A percentile compares a stretch with the other conserved stretches of the same genome.
These are phyloP conservation scores for Agapostemon virescens DNA, from an alignment of 2,888 invertebrate species.

Conservation along the genomic window DNA sequence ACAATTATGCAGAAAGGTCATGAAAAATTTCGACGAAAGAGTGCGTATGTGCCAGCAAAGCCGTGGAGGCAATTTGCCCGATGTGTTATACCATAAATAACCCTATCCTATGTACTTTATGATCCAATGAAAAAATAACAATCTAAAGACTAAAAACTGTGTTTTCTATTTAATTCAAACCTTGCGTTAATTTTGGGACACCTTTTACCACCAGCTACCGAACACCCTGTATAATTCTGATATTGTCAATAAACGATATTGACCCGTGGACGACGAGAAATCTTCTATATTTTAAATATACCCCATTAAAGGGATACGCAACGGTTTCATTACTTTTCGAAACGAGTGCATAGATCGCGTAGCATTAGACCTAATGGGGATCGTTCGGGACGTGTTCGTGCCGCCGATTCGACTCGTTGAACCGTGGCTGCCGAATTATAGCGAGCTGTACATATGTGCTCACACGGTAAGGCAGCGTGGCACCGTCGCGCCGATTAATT, in stretches of 20 bases:
- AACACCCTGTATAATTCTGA: neutral
- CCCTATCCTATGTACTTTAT: no score
- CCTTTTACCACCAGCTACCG: no score
- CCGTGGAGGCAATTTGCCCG: no score
- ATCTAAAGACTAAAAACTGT: no score
- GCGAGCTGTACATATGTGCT: neutral
- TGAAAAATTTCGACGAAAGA: no score
- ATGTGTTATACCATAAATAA: no score
- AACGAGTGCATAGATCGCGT: neutral
- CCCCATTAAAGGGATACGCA: neutral
- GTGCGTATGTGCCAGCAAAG: no score
- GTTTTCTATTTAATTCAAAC: no score
- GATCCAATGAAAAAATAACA: no score
- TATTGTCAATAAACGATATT: neutral
- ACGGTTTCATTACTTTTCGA: neutral
- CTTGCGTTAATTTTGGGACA: no score
- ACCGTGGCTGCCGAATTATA: conserved; percentile 31
- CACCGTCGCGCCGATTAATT: conserved; percentile 51
- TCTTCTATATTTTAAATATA: neutral
- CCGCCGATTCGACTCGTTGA: conserved; percentile 46
- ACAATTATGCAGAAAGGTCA: no score
- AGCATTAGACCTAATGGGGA: conserved; percentile 13
- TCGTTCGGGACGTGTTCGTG: conserved; percentile 28
- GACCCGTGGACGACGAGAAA: neutral
- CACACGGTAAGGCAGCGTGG: conserved; percentile 36